A percentile compares a stretch with the other conserved stretches of the same genome.
Evolutionary conservation across 2,113 vertebrate genomes (phyloP).

Genomic region (Gopherus flavomarginatus): DNA sequence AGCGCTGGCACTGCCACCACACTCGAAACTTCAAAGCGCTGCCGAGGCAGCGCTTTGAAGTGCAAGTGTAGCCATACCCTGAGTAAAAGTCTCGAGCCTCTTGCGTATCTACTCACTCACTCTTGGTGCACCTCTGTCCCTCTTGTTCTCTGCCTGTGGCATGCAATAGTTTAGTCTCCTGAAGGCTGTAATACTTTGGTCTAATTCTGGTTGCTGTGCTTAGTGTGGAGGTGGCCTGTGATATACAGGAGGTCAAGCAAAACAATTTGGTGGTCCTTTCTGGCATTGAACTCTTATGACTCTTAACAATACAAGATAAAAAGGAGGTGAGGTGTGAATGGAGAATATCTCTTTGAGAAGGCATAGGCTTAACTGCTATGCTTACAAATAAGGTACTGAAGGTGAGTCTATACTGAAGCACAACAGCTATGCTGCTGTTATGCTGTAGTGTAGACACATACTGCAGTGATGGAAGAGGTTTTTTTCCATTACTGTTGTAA

Average conservation of each 20-base stretch:
- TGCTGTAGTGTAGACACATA: not conserved
- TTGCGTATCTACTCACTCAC: not conserved
- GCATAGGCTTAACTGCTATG: not conserved
- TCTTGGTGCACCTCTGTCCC: not conserved
- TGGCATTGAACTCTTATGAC: not conserved
- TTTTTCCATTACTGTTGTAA: not conserved
- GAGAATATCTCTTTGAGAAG: not conserved
- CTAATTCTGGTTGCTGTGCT: not conserved
- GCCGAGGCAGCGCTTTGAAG: too few relatives aligned
- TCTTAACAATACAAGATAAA: not conserved
- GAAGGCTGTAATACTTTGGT: not conserved
- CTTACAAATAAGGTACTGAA: not conserved
- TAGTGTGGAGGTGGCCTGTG: not conserved
- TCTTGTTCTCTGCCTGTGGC: not conserved
- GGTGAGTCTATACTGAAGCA: not conserved
- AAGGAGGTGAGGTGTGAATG: rapidly evolving
- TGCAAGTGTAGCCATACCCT: too few relatives aligned
- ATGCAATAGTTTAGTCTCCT: not conserved
- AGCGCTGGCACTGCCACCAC: too few relatives aligned
- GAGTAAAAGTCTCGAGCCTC: not conserved
- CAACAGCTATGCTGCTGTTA: not conserved
- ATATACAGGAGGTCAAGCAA: not conserved
- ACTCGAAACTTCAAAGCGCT: too few relatives aligned
- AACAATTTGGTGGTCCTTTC: not conserved
- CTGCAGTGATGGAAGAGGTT: not conserved